Conservation (phyloP, 2,113 vertebrate genomes). For the Aspidoscelis tigris region DNA sequence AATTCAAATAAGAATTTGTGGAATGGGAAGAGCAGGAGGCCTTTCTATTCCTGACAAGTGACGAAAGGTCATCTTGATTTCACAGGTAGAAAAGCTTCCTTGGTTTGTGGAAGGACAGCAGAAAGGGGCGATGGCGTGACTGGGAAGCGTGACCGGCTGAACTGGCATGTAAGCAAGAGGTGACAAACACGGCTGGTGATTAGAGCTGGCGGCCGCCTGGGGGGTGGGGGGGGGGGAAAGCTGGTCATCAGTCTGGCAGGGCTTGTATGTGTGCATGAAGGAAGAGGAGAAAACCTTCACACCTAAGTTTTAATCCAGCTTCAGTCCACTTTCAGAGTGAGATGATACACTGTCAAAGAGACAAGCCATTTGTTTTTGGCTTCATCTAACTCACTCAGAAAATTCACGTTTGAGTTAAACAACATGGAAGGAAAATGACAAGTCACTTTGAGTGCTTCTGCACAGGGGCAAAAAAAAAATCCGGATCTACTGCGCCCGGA, state of each 20-base stretch:
- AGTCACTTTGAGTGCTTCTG: no score
- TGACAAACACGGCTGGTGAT: neutral
- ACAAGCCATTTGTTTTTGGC: no score
- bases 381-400: no score
- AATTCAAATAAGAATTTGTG: constrained; percentile 29
- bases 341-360: no score
- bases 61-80: constrained; percentile 38
- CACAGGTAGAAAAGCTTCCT: neutral
- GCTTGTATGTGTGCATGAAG: no score
- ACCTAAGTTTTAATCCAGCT: no score
- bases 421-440: no score
- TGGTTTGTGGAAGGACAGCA: neutral
- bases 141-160: accelerated
- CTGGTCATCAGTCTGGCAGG: neutral
- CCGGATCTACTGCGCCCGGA: no score
- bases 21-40: constrained; percentile 11
- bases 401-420: no score
- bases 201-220: neutral
- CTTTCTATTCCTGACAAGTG: constrained; percentile 6
- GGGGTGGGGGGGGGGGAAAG: neutral
- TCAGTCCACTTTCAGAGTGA: no score
- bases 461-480: no score
- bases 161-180: neutral
- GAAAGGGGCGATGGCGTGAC: neutral
- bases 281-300: no score